phyloP scores from a whole-genome alignment of 2,797 vertebrate species.

The Momotus momota region DNA sequence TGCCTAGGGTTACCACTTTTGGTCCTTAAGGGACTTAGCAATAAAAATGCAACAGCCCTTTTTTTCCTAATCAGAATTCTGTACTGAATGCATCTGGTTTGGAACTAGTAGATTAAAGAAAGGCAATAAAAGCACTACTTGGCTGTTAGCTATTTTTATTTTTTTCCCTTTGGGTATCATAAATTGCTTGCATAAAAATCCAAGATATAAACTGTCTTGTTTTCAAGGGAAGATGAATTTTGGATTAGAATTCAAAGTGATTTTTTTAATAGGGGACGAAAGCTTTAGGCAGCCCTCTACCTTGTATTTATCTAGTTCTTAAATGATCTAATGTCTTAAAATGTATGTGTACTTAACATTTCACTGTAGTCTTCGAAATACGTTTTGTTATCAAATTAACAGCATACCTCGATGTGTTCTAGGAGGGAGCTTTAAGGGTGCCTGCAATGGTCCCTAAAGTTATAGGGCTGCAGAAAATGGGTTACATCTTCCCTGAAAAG shows the following conservation, averaged over 20 bases:
- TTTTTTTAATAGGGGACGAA: neutral
- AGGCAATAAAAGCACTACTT: conserved; percentile 19
- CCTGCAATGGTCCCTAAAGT: neutral
- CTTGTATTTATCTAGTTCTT: neutral
- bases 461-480: neutral
- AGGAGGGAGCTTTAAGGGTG: neutral
- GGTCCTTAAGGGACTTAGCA: conserved; percentile 30
- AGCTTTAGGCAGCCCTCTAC: neutral
- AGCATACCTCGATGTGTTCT: neutral
- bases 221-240: conserved; percentile 23
- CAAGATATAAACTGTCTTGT: neutral
- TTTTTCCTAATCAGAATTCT: conserved; percentile 60
- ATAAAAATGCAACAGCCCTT: conserved; percentile 57
- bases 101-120: conserved; percentile 46
- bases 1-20: conserved; percentile 32
- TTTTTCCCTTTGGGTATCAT: conserved; percentile 4
- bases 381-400: neutral
- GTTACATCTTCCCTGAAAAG: neutral
- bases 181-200: conserved; percentile 24
- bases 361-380: neutral
- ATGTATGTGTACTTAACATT: neutral
- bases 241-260: conserved; percentile 11
- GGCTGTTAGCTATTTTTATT: neutral
- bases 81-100: conserved; percentile 16
- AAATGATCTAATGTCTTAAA: neutral